These are phyloP conservation scores for Drosophila erecta DNA, from an alignment of 1,140 invertebrate genomes.

Conservation along the genomic window DNA sequence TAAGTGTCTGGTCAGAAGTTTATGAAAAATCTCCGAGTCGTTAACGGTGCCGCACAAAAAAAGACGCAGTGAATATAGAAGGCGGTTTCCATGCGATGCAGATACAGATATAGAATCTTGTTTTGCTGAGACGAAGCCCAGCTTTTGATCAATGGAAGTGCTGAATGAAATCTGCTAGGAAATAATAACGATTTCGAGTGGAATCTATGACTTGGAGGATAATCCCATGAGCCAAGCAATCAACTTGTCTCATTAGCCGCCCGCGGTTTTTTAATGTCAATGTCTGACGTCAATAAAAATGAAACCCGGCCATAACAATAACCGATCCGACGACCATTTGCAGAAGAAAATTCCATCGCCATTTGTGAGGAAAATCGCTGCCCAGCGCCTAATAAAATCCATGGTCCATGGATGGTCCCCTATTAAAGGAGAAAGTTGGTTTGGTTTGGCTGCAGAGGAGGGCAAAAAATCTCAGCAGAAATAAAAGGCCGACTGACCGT, in stretches of 20 bases:
- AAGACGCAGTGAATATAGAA: slow-evolving; percentile 8
- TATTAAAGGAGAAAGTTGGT: slow-evolving; percentile 69
- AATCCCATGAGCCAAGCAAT: slow-evolving; percentile 19
- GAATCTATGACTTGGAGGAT: slow-evolving; percentile 12
- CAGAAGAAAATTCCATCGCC: slow-evolving; percentile 36
- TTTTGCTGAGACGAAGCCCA: slow-evolving; percentile 22
- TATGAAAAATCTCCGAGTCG: slow-evolving; percentile 43
- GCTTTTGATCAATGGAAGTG: slow-evolving; percentile 33
- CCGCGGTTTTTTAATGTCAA: slow-evolving; percentile 28
- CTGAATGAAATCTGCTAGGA: slow-evolving; percentile 11
- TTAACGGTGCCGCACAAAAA: slow-evolving; percentile 48
- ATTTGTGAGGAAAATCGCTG: slow-evolving; percentile 37
- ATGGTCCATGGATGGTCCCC: slow-evolving; percentile 47
- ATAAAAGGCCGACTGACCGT: slow-evolving; percentile 34
- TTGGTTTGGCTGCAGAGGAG: neutral
- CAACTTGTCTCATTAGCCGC: slow-evolving; percentile 47
- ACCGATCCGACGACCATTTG: slow-evolving; percentile 35
- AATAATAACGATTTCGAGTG: slow-evolving; percentile 17
- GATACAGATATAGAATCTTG: slow-evolving; percentile 35
- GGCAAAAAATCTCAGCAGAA: slow-evolving; percentile 27
- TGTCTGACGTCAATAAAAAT: slow-evolving; percentile 38
- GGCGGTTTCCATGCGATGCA: slow-evolving; percentile 18
- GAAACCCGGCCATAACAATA: slow-evolving; percentile 47
- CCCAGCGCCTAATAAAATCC: slow-evolving; percentile 34
- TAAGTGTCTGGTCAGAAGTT: slow-evolving; percentile 23